Evolutionary conservation across 2,113 vertebrate species (phyloP).

Genomic region (Chlamydotis undulata): DNA sequence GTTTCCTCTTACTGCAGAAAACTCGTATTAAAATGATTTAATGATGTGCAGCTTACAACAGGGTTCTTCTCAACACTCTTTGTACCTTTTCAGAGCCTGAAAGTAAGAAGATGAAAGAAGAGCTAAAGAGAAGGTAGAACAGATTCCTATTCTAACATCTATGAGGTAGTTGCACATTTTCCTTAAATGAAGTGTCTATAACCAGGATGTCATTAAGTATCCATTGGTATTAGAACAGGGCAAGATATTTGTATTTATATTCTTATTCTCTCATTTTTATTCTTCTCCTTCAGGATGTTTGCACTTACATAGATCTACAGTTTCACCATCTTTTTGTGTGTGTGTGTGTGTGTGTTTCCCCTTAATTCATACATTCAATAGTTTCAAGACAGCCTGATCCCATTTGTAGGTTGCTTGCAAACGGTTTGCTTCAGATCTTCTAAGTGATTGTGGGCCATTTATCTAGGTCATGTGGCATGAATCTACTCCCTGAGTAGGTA

Average conservation of each 20-base stretch:
- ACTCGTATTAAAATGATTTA: neutral
- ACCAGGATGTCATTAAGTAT: neutral
- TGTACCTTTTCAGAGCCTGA: neutral
- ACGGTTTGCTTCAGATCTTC: neutral
- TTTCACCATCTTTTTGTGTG: neutral
- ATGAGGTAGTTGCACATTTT: neutral
- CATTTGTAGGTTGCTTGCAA: neutral
- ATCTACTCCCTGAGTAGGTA: neutral
- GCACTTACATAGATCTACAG: neutral
- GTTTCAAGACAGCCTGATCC: neutral
- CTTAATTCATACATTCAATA: neutral
- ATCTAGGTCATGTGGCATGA: neutral
- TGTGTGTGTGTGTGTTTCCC: neutral
- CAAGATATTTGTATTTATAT: neutral
- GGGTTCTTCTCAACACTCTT: neutral
- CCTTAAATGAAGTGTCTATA: neutral
- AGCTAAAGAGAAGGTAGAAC: neutral
- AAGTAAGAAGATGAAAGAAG: neutral
- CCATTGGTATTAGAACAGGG: neutral
- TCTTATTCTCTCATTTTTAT: neutral
- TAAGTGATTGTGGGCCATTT: neutral
- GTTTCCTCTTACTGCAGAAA: neutral
- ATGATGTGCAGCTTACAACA: neutral
- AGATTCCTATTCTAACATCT: neutral
- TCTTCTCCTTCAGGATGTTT: neutral